These are phyloP conservation scores for Malurus splendens DNA, from an alignment of 2,797 vertebrate species.

Conservation along the genomic window DNA sequence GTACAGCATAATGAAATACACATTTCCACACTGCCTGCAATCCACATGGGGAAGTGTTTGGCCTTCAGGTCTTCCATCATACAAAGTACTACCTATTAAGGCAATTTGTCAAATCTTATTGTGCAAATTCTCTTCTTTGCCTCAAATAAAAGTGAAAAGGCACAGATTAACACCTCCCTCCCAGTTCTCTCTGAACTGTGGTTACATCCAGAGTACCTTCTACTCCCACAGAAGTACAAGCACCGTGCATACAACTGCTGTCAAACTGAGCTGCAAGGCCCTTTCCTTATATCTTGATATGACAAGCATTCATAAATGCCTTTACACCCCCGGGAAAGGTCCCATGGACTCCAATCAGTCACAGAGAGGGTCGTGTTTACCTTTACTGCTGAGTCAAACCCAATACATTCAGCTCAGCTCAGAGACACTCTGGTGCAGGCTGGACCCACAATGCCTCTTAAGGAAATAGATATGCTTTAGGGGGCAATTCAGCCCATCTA, in stretches of 20 bases:
- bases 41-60: neutral
- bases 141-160: neutral
- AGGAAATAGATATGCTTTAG: neutral
- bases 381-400: neutral
- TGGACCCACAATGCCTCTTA: neutral
- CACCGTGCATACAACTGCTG: accelerated
- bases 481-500: neutral
- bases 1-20: neutral
- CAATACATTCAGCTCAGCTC: neutral
- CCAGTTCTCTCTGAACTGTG: neutral
- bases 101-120: neutral
- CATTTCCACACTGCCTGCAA: neutral
- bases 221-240: neutral
- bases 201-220: neutral
- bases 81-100: neutral
- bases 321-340: neutral
- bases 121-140: neutral
- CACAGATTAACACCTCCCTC: neutral
- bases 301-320: neutral
- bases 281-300: neutral
- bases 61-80: neutral
- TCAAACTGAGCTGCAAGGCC: neutral
- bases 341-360: neutral
- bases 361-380: neutral
- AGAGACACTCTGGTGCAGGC: neutral